A percentile compares a stretch with the other conserved stretches of the same genome.
Conservation (phyloP, 1,140 invertebrate genomes). For the Cyrtorhinus lividipennis region DNA sequence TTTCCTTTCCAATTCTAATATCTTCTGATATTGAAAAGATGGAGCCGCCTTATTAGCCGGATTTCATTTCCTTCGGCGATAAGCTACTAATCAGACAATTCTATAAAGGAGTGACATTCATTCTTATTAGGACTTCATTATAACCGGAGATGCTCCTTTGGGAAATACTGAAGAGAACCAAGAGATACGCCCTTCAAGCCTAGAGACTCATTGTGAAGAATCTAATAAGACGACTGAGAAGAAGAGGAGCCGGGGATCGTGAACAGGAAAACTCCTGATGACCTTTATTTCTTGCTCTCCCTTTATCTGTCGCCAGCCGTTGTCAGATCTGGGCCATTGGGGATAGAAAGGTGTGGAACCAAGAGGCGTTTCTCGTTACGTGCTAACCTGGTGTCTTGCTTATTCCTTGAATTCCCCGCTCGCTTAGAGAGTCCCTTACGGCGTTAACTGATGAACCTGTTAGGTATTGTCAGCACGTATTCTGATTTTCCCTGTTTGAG, state of each 20-base stretch:
- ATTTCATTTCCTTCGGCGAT: conserved; percentile 6
- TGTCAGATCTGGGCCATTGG: background rate
- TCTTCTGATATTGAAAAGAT: background rate
- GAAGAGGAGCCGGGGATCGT: background rate
- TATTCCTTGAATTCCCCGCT: too few relatives aligned
- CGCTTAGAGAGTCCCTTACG: too few relatives aligned
- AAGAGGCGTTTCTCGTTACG: too few relatives aligned
- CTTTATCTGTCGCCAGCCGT: background rate
- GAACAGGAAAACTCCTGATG: conserved; percentile 7
- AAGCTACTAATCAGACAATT: conserved; percentile 6
- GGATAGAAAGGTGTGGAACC: too few relatives aligned
- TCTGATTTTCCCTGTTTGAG: too few relatives aligned
- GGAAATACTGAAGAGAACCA: conserved; percentile 6
- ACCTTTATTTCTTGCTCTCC: conserved; percentile 7
- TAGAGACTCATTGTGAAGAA: background rate
- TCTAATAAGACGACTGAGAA: background rate
- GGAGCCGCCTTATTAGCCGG: background rate
- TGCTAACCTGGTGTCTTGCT: too few relatives aligned
- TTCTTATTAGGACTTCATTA: conserved; percentile 8
- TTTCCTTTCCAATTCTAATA: background rate
- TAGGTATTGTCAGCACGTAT: too few relatives aligned
- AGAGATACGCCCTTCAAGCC: background rate
- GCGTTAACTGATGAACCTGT: too few relatives aligned
- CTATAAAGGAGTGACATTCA: conserved; percentile 3
- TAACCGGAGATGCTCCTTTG: background rate